Conservation (phyloP, 1,140 invertebrate genomes). For the Mamestra configurata region DNA sequence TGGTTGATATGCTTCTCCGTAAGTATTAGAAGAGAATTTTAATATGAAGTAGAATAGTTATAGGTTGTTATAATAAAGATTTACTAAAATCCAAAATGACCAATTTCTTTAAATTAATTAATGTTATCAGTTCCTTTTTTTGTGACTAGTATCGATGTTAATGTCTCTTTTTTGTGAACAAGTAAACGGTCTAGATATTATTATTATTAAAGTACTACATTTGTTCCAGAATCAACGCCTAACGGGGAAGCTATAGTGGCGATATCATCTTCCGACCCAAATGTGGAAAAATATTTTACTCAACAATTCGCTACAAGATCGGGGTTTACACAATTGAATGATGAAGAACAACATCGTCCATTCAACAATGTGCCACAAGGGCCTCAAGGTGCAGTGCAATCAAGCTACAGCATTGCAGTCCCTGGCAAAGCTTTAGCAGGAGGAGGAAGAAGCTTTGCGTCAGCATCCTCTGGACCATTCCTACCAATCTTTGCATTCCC, state of each 20-base stretch:
- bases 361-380: not conserved
- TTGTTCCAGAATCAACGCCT: constrained; percentile 60
- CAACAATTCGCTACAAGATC: constrained; percentile 41
- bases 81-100: too few species aligned
- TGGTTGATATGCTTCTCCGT: too few species aligned
- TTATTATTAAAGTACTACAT: not conserved
- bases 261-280: constrained; percentile 57
- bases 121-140: too few species aligned
- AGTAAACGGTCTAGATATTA: not conserved
- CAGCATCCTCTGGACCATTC: constrained; percentile 53
- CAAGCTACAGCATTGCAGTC: constrained; percentile 51
- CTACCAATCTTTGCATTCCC: constrained; percentile 56
- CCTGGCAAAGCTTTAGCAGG: constrained; percentile 51
- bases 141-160: too few species aligned
- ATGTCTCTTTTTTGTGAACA: too few species aligned
- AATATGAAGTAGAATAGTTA: too few species aligned
- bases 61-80: too few species aligned
- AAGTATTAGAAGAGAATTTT: too few species aligned
- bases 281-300: constrained; percentile 55
- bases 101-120: too few species aligned
- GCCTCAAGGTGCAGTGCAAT: constrained; percentile 25
- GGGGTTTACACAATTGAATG: constrained; percentile 30
- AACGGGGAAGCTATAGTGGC: constrained; percentile 56
- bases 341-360: constrained; percentile 22
- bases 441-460: constrained; percentile 55